Evolutionary conservation across 2,797 vertebrate species (phyloP), one percentile per base, ranked within the genome.

Genomic region (Cyprinella venusta): DNA sequence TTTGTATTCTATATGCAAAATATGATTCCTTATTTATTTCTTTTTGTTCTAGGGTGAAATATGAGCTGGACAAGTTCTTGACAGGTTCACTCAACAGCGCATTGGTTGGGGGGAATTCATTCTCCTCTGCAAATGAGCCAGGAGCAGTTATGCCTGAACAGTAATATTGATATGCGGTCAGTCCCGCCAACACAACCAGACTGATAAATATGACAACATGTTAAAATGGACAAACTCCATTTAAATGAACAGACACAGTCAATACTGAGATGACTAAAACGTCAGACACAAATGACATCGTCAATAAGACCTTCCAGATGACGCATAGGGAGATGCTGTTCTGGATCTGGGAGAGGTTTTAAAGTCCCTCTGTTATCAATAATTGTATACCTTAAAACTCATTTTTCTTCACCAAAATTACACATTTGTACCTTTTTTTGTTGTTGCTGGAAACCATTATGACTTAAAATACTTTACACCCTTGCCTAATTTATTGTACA

Each of bases 191-290:
- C 61, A 40, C 64, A 24, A 40, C 61, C 40, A 74, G 69, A 75
- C 80, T 79, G 76, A 79, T 56, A 38, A 75, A 82, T 67, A 48
- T 74, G 61, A 72, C 67, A 71, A 70, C 33, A 79, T 79, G 64
- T 52, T 79, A 79, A 78, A 77, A 67, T 2, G 8, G 19, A 79
- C 63, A 79, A 67, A 79, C 63, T 50, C 30, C 45, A n/a, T 79
- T 79, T 68, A 79, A 79, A 79, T 40, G 33, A 79, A 79, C 64
- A 40, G 63, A 12, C 64, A 15, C 8, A 7, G 64, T 79, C 77
- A 68, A 79, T 79, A 79, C 48, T 18, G 77, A 56, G 64, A 79
- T 26, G 1, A 38, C 18, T 68, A 79, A 52, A 38, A 33, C 24
- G 33, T 21, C 48, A 79, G 50, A 40, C 48, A 54, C 54, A 68